Base-by-base conservation (phyloP, 2,797 vertebrate species). In the Coregonus suidteri region DNA sequence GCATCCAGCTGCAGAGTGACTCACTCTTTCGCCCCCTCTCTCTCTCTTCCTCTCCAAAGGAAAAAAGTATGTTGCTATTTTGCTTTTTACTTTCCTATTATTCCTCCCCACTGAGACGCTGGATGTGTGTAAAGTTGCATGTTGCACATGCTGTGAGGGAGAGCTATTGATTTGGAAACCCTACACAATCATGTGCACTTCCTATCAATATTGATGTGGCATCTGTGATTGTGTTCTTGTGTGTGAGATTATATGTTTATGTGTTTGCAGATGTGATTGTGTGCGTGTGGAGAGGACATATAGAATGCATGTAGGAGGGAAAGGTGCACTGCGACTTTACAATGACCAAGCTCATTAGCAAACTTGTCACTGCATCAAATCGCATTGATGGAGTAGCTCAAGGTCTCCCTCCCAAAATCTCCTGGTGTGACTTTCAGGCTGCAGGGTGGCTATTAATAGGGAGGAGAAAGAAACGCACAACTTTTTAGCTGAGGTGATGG, bases 391-490 rank as follows among this genome's bases (percentile, higher is more conserved):
- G 85, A 85, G 75, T 68, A 90, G 86, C 88, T 91, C 88, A 88
- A 91, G 90, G 91, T 88, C 91, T 88, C 74, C 81, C 79, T 59
- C 81, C 83, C 79, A 73, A 89, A 91, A 88, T 81, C 86, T 87
- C 83, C 80, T 18, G 82, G 88, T 91, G 87, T 91, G 91, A 91
- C 90, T 91, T 91, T 92, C 89, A 90, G 87, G 86, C 88, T 91
- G 88, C 82, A 76, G 87, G 25, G 77, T 68, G 9, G 84, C 90
- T 93, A 93, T 91, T 92, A 13, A 47, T 47, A 47, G 41, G 41
- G 9, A 47, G 41, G 41, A 47, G 41, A 13, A 47, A 13, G 1
- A 47, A 47, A 47, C 0, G 0, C 41, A 47, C 41, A 47, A 9
- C 41, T 47, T 47, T 47, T 47, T 47, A 47, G 9, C 41, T 13